phyloP scores from a whole-genome alignment of 1,140 invertebrate genomes.

The Lepidurus arcticus region DNA sequence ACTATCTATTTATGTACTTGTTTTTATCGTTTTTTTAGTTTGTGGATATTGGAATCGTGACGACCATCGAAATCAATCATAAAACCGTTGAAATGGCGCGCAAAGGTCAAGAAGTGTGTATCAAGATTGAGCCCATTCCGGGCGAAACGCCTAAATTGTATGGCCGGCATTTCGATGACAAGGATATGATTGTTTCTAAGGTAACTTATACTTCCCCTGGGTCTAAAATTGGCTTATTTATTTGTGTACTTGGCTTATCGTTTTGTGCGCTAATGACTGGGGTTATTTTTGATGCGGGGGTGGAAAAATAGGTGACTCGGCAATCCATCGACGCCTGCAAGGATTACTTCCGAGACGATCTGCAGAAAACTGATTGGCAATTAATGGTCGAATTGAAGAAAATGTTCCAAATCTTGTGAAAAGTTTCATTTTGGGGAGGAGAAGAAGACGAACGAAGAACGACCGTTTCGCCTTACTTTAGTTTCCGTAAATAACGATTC shows the following conservation, averaged over 20 bases:
- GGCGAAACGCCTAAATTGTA: conserved; percentile 97
- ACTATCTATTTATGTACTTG: neutral
- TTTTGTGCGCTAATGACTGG: conserved; percentile 26
- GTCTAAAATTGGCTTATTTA: neutral
- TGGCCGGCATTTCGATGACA: conserved; percentile 95
- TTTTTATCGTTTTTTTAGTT: conserved; percentile 60
- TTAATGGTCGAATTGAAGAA: conserved; percentile 98
- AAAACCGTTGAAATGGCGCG: conserved; percentile 77
- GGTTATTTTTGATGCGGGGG: neutral
- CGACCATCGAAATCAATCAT: conserved; percentile 83
- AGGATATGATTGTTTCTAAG: conserved; percentile 91
- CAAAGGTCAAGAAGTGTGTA: conserved; percentile 96
- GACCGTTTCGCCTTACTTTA: neutral
- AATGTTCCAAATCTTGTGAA: conserved; percentile 89
- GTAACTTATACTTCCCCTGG: conserved; percentile 51
- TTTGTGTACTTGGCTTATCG: conserved; percentile 28
- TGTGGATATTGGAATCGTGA: conserved; percentile 88
- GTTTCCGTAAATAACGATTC: conserved; percentile 2
- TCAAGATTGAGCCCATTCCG: conserved; percentile 94
- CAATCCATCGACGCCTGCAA: conserved; percentile 99
- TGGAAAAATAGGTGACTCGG: conserved; percentile 49
- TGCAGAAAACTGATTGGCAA: conserved; percentile 94
- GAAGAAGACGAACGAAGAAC: neutral
- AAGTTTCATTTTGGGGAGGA: neutral
- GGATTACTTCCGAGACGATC: conserved; percentile 96